Percentiles rank a stretch among this genome's conserved stretches.
Conservation (phyloP, 2,888 invertebrate species). For the Steinernema carpocapsae region DNA sequence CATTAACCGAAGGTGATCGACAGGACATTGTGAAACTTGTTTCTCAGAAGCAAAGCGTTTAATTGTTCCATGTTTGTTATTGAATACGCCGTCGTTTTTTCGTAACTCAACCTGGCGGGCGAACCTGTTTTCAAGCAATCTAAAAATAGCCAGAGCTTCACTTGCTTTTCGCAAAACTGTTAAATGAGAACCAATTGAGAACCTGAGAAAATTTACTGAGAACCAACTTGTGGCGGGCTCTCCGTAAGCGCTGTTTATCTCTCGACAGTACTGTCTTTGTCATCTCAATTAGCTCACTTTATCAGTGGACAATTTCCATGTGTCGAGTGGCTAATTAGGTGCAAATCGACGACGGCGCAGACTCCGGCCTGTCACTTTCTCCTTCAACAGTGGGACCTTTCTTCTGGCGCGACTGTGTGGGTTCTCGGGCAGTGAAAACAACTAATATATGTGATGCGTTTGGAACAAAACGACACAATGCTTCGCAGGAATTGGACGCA, state of each 20-base stretch:
- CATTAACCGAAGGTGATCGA: background rate
- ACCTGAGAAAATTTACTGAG: background rate
- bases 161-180: background rate
- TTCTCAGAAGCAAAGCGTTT: constrained; percentile 23
- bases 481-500: background rate
- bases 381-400: too few species aligned
- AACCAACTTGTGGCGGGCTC: background rate
- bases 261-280: background rate
- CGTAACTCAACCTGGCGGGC: constrained; percentile 14
- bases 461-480: background rate
- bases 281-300: constrained; percentile 21
- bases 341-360: background rate
- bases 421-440: too few species aligned
- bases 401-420: too few species aligned
- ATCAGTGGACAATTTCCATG: background rate
- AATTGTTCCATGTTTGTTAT: constrained; percentile 33
- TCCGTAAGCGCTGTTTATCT: background rate
- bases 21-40: constrained; percentile 24
- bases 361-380: too few species aligned
- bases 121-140: constrained; percentile 10
- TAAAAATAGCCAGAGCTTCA: background rate
- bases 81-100: constrained; percentile 13
- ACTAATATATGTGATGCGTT: too few species aligned
- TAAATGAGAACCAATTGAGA: too few species aligned
- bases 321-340: background rate